Percentiles rank a stretch among this genome's conserved stretches.
These are phyloP conservation scores for Allolobophora icterica DNA, from an alignment of 2,888 invertebrate genomes.

Conservation along the genomic window DNA sequence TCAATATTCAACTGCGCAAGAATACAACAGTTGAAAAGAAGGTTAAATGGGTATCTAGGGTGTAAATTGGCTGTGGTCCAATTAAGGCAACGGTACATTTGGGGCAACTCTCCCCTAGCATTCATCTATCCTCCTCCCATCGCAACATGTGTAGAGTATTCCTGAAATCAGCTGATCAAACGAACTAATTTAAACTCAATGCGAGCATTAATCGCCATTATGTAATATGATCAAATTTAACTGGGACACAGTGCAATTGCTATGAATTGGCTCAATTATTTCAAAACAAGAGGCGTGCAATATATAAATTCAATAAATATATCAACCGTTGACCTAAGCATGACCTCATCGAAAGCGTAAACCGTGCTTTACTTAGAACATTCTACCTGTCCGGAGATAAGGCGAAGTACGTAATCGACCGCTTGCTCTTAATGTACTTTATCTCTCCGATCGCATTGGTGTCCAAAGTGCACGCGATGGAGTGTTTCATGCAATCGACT, in stretches of 20 bases:
- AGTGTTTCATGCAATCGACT: background rate
- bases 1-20: too few relatives aligned
- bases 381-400: background rate
- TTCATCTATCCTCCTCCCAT: too few relatives aligned
- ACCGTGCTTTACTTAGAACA: background rate
- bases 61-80: too few relatives aligned
- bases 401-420: background rate
- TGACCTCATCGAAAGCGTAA: background rate
- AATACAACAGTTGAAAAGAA: too few relatives aligned
- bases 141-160: too few relatives aligned
- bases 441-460: background rate
- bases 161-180: too few relatives aligned
- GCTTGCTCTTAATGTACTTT: background rate
- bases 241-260: background rate
- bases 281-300: background rate
- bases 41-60: too few relatives aligned
- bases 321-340: background rate
- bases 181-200: too few relatives aligned
- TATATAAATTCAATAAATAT: background rate
- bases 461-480: slow-evolving; percentile 11
- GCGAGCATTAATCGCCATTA: too few relatives aligned
- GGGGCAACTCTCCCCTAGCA: too few relatives aligned
- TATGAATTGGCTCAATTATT: background rate
- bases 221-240: too few relatives aligned
- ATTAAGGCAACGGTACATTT: too few relatives aligned